Evolutionary conservation across 2,888 invertebrate genomes (phyloP), one percentile per base, ranked within the genome.

Genomic region (Cerastis leucographa): DNA sequence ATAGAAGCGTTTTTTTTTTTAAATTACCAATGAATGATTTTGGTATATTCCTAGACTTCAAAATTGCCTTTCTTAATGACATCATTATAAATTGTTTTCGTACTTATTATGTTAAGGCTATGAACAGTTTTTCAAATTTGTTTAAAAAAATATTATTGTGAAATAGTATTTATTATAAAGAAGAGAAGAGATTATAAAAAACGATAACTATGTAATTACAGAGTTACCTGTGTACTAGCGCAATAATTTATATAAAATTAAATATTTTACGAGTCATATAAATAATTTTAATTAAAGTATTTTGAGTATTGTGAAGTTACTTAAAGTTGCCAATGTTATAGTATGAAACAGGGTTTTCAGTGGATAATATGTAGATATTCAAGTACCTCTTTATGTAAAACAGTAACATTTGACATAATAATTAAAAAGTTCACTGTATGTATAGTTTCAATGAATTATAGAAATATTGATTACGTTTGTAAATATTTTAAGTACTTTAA

Each of bases 401-500:
- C 78, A 85, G 46, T 78, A 74, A 80, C n/a, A 73, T 73, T 67
- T 71, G 78, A 85, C 65, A 77, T 73, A 71, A 64, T 76, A 71
- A 61, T 51, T 74, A 61, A 70, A 76, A 81, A 74, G 59, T 84
- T 80, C 67, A 73, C 83, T 87, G 71, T 83, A 71, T 85, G 76
- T 86, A 88, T 87, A 86, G 80, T 87, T 85, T 88, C 87, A 87
- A 80, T 87, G 51, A 78, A 84, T 80, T 68, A 77, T 77, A 66
- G 70, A 81, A 76, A 83, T 85, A 86, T 85, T 88, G 85, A 89
- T 93, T 93, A 94, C 90, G 93, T 94, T 94, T 93, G 88, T 88
- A 87, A 90, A 88, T 90, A 92, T 91, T 91, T 88, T 87, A 91
- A 87, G 90, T 94, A 93, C 92, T 91, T 85, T 92, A 91, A 93